Evolutionary conservation across 2,797 vertebrate genomes (phyloP), one percentile per base, ranked within the genome.

Genomic region (Tinamus major): DNA sequence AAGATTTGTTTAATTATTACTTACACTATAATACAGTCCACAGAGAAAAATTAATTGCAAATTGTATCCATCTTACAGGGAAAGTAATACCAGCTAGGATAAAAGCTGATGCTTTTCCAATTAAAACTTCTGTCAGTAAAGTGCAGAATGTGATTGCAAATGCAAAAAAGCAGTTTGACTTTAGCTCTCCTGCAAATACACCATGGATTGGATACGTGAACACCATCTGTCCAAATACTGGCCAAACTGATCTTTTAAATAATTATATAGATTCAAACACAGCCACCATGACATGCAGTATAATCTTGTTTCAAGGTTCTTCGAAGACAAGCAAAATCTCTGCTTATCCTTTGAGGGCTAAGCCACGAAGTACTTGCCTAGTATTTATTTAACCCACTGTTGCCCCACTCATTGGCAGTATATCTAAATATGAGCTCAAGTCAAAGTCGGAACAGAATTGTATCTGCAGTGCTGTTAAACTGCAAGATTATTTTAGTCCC

Each of bases 161-260:
- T 95, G 92, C 79, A 92, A 91, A 92, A 94, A 84, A 87, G 67
- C 89, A 83, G 87, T 96, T 96, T 94, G 93, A 87, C 86, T 94
- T 94, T 79, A 96, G 92, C 87, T 89, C 81, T 96, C 74, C 77
- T 91, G 93, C 94, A 96, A 96, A 96, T 95, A 93, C 90, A 95
- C 89, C 39, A 59, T 17, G 89, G 90, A 95, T 51, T 91, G 79
- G n/a, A 31, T 76, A 72, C 87, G 74, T 61, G 93, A 95, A 86
- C 89, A 94, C 96, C 94, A 95, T 94, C 93, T 95, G 94, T 95
- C 85, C 85, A 95, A 93, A 89, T 64, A 91, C 63, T 76, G 89
- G 39, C 85, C 94, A 91, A 94, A 92, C 42, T 4, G 8, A 89
- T 93, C 72, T 89, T 95, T 94, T 91, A 81, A 92, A 94, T 95